phyloP scores from a whole-genome alignment of 2,888 invertebrate genomes.

The Phlogophora meticulosa region DNA sequence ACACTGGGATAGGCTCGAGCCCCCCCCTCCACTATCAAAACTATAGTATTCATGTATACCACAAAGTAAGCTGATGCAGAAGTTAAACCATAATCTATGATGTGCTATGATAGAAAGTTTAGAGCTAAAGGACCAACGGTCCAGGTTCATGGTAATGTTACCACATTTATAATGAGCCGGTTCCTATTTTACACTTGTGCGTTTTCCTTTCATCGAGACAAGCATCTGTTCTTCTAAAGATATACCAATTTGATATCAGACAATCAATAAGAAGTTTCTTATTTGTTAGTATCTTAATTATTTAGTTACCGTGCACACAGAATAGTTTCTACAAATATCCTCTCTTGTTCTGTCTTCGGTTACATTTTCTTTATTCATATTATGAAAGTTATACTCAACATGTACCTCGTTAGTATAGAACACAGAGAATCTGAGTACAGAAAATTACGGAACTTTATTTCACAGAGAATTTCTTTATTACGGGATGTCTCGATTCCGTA shows the following conservation, averaged over 20 bases:
- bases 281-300: not conserved
- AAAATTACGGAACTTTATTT: constrained; percentile 1
- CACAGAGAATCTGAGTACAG: not conserved
- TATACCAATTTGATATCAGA: no score
- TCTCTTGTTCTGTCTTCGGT: not conserved
- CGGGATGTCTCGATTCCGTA: no score
- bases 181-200: no score
- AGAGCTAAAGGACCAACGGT: no score
- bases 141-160: no score
- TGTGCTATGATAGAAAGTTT: no score
- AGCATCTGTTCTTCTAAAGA: no score
- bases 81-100: not conserved
- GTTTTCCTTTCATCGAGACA: no score
- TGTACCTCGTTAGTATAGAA: not conserved
- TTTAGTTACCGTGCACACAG: not conserved
- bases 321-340: not conserved
- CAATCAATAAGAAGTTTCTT: not conserved
- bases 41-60: constrained; percentile 16
- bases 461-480: constrained; percentile 4
- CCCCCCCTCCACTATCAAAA: not conserved
- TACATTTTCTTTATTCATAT: not conserved
- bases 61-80: constrained; percentile 1
- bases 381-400: constrained; percentile 33
- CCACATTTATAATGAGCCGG: no score
- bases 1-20: constrained; percentile 5